Conservation (phyloP, 2,888 invertebrate genomes). For the Halictus quadricinctus region DNA sequence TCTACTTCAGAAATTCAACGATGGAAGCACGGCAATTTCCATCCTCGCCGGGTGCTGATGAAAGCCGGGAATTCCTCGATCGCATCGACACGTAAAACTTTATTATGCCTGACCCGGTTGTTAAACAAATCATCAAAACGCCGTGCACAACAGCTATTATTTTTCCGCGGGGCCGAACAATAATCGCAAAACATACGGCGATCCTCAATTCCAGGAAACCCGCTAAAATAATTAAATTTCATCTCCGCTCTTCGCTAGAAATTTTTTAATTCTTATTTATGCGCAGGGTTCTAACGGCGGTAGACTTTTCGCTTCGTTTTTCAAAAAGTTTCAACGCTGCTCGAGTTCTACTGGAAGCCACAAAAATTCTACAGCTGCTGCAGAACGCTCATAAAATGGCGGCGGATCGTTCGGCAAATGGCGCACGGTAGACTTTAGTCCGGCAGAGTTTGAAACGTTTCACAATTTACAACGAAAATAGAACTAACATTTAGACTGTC, state of each 20-base stretch:
- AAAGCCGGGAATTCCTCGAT: slow-evolving; percentile 48
- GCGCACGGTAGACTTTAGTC: background rate
- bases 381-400: background rate
- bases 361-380: background rate
- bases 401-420: background rate
- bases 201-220: background rate
- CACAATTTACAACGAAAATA: background rate
- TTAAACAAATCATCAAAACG: slow-evolving; percentile 30
- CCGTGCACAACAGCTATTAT: background rate
- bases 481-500: background rate
- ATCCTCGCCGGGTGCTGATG: slow-evolving; percentile 20
- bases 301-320: background rate
- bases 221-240: background rate
- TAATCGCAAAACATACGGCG: background rate
- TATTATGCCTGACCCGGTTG: slow-evolving; percentile 39
- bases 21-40: slow-evolving; percentile 59
- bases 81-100: slow-evolving; percentile 39
- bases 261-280: background rate
- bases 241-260: background rate
- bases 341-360: background rate
- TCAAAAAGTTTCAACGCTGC: background rate
- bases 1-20: slow-evolving; percentile 57
- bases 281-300: background rate
- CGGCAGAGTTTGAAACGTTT: background rate
- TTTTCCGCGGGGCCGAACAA: background rate